A percentile compares a stretch with the other conserved stretches of the same genome.
Conservation (phyloP, 2,113 vertebrate genomes). For the Datnioides undecimradiatus region DNA sequence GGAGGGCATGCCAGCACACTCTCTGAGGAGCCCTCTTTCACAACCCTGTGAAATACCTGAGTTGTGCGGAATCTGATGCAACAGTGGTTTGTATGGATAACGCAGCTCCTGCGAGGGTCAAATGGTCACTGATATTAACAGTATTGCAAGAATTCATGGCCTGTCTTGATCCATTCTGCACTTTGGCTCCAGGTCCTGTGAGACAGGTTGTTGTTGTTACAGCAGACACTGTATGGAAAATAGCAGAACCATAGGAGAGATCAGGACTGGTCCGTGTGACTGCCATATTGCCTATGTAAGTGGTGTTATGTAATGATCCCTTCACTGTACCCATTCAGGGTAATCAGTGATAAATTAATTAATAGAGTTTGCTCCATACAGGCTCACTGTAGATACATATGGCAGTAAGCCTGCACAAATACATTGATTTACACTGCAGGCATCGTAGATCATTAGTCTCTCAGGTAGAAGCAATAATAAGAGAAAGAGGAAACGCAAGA, state of each 20-base stretch:
- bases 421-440: not conserved
- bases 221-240: constrained; percentile 7
- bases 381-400: not conserved
- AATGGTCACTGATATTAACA: constrained; percentile 4
- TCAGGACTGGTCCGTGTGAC: not conserved
- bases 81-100: constrained; percentile 19
- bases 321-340: constrained; percentile 16
- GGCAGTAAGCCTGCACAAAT: not conserved
- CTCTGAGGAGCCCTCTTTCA: constrained; percentile 48
- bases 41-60: constrained; percentile 61
- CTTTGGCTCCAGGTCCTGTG: constrained; percentile 36
- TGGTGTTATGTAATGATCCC: constrained; percentile 1
- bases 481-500: constrained; percentile 5
- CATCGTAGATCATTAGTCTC: not conserved
- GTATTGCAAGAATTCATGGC: not conserved
- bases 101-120: not conserved
- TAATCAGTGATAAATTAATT: constrained; percentile 44
- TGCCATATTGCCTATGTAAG: constrained; percentile 5
- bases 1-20: not conserved
- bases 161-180: constrained; percentile 23
- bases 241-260: constrained; percentile 32
- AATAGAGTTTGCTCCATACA: constrained; percentile 3
- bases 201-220: constrained; percentile 50
- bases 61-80: constrained; percentile 4
- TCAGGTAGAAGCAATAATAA: not conserved